Evolutionary conservation across 2,888 invertebrate species (phyloP), one percentile per base, ranked within the genome.

Genomic region (Lepeophtheirus nordmannii): DNA sequence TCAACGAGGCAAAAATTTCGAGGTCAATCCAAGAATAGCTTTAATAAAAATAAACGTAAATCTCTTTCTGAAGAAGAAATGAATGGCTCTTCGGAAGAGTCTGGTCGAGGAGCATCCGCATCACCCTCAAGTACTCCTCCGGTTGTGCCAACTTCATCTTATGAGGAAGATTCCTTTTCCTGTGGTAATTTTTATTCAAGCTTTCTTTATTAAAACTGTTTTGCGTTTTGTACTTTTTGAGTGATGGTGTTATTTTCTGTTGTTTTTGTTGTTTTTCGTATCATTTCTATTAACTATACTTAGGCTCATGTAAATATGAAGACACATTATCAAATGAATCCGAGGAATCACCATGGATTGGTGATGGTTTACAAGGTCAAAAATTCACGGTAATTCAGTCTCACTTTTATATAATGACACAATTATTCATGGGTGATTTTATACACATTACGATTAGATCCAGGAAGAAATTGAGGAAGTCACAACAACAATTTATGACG

Each of bases 381-480:
- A 14, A 46, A n/a, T 46, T 5, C 8, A n/a, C 17, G 53, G 53
- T 46, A 46, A 46, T 46, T 30, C 30, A 30, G 2, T 30, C 7
- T 30, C 30, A 5, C 30, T 30, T 30, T 30, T 30, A 30, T 30
- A 30, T 30, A 11, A 60, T 20, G 8, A 30, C 10, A n/a, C 12
- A 37, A 59, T n/a, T 30, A 11, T 38, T 22, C 22, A 57, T 57
- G 57, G 1, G 22, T 57, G 12, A 1, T 11, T 12, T 10, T 56
- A 22, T 22, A n/a, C n/a, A n/a, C n/a, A 57, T 57, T 57, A 5
- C 30, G 30, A 7, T 1, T 38, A 77, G 77, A 76, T 78, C 66
- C 78, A 78, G 69, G 78, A 79, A 68, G 64, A 72, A 68, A 71
- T 72, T n/a, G 71, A 72, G 67, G 72, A 72, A 68, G 71, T 71